Evolutionary conservation across 2,797 vertebrate genomes (phyloP).

Genomic region (Heteromormyrus szaboi): DNA sequence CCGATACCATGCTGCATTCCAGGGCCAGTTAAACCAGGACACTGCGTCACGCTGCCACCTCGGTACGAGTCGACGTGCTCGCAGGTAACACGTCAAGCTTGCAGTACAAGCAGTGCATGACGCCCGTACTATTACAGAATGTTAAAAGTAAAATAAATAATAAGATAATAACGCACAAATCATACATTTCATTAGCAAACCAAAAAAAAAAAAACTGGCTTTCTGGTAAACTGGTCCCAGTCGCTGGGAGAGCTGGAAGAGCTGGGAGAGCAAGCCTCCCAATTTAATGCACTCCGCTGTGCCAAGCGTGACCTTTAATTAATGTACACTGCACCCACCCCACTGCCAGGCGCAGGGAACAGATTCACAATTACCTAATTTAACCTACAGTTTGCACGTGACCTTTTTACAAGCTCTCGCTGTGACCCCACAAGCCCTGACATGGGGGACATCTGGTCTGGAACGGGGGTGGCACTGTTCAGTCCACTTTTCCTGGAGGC

Average conservation of each 20-base stretch:
- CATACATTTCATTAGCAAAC: background rate
- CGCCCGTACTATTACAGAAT: background rate
- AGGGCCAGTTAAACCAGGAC: background rate
- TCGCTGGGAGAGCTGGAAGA: conserved; percentile 7
- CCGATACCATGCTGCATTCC: background rate
- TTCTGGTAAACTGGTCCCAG: background rate
- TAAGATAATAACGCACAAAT: background rate
- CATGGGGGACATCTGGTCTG: conserved; percentile 66
- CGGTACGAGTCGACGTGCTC: background rate
- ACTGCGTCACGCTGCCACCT: background rate
- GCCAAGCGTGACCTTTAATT: conserved; percentile 68
- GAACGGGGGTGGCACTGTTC: conserved; percentile 52
- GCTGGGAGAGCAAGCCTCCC: conserved; percentile 4
- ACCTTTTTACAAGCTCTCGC: conserved; percentile 65
- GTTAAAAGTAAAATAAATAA: background rate
- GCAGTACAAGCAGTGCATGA: too few species aligned
- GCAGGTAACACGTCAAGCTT: background rate
- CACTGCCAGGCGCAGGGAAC: conserved; percentile 46
- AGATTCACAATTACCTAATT: conserved; percentile 68
- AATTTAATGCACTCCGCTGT: conserved; percentile 36
- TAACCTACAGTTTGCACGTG: conserved; percentile 72
- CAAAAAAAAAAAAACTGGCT: background rate
- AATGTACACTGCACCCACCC: conserved; percentile 62
- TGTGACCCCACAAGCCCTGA: conserved; percentile 62
- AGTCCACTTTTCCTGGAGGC: conserved; percentile 52